Base-by-base conservation (phyloP, 2,797 vertebrate genomes). In the Lepus oiostolus region DNA sequence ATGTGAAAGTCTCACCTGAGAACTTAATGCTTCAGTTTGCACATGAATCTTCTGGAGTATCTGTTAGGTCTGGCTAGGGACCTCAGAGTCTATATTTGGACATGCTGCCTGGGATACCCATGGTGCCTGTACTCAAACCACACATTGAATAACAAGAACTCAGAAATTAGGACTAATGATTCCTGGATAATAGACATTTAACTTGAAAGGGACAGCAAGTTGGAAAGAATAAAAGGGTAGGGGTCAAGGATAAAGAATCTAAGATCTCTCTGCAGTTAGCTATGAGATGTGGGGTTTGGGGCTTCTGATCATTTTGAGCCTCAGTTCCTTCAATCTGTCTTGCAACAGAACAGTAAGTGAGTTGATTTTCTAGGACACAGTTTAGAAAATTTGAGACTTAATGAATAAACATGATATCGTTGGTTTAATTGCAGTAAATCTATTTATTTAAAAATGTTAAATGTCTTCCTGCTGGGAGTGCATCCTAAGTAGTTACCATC, bases 401-500 rank as follows among this genome's bases (percentile, higher is more conserved):
- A 83, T 70, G 54, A 90, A 72, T 68, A 68, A 86, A 84, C 22
- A 22, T 77, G 38, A 26, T 94, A 35, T 28, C 77, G 60, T n/a
- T 79, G 42, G 22, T 72, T 93, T 92, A 93, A 93, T 52, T 83
- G 32, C 22, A 72, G 38, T 54, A 68, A 94, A 70, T 72, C n/a
- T 52, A 92, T 86, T 93, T 94, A 91, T 81, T 94, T 92, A 5
- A 90, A 95, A 90, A 95, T 62, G 76, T 71, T 87, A 50, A 96
- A 82, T 70, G 42, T 77, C 88, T 75, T 93, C 75, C 90, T 86
- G 67, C 75, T 95, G 79, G 86, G 54, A 96, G 4, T 22, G 26
- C 28, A 83, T 67, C 62, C 28, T 74, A 95, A 89, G 74, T 47
- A 68, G 74, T 71, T 67, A 47, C 60, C 83, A 60, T 26, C 70